phyloP scores from a whole-genome alignment of 2,113 vertebrate genomes.

The Picathartes gymnocephalus region DNA sequence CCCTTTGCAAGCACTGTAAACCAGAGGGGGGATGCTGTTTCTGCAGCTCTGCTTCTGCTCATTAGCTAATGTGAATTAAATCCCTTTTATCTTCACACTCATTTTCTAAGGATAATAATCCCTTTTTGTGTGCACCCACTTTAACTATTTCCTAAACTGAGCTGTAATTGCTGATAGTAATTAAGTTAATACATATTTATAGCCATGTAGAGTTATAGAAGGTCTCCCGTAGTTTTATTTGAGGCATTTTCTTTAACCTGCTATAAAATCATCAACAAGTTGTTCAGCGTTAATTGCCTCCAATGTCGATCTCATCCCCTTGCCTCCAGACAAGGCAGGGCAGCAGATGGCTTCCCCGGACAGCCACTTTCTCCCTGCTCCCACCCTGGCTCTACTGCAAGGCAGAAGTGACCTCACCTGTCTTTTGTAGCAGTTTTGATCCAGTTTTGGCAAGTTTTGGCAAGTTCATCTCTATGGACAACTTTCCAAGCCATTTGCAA shows the following conservation, averaged over 20 bases:
- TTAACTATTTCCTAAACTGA: conserved; percentile 85
- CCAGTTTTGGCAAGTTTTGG: not conserved
- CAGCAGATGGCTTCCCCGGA: not conserved
- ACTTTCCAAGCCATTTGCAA: not conserved
- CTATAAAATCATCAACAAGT: conserved; percentile 90
- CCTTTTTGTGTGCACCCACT: conserved; percentile 75
- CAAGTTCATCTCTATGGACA: not conserved
- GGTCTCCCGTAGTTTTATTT: conserved; percentile 88
- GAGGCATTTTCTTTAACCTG: conserved; percentile 76
- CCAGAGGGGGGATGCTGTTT: conserved; percentile 68
- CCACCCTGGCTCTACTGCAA: not conserved
- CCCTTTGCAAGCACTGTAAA: conserved; percentile 63
- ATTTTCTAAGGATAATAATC: conserved; percentile 78
- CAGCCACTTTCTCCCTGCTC: not conserved
- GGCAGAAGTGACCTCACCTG: not conserved
- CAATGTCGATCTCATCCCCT: conserved; percentile 61
- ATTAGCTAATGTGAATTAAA: conserved; percentile 87
- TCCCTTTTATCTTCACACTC: conserved; percentile 79
- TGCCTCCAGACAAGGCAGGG: conserved; percentile 2
- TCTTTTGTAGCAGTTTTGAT: not conserved
- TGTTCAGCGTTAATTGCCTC: conserved; percentile 77
- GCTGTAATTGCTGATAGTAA: conserved; percentile 80
- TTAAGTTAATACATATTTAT: conserved; percentile 96
- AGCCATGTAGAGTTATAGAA: conserved; percentile 83
- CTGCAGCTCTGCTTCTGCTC: conserved; percentile 83